Percentiles rank a stretch among this genome's conserved stretches.
Evolutionary conservation across 2,797 vertebrate species (phyloP).

Genomic region (Etheostoma perlongum): DNA sequence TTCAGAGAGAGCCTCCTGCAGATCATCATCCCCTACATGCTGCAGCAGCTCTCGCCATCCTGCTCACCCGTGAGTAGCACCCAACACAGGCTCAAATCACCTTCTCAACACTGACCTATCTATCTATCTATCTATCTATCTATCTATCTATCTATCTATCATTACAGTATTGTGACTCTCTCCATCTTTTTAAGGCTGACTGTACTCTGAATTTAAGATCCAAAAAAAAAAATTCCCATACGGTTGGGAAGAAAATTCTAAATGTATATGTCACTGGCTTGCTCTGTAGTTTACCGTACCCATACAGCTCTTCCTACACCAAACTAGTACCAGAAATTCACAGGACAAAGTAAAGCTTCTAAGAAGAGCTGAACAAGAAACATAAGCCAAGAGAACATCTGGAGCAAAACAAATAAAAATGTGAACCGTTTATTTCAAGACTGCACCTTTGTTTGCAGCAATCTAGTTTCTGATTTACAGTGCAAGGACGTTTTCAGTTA

Average conservation of each 20-base stretch:
- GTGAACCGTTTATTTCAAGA: neutral
- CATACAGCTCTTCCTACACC: too few species aligned
- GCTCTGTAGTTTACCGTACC: too few species aligned
- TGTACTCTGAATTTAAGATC: neutral
- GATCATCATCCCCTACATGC: conserved; percentile 96
- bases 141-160: too few species aligned
- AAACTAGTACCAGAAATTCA: neutral
- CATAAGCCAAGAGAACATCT: neutral
- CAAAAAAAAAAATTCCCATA: too few species aligned
- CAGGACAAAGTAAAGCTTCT: neutral
- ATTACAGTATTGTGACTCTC: neutral
- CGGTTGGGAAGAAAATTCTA: too few species aligned
- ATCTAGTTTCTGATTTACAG: neutral
- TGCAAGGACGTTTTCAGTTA: too few species aligned
- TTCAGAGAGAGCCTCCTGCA: conserved; percentile 97
- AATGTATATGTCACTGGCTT: too few species aligned
- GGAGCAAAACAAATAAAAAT: neutral
- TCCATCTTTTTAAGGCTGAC: neutral
- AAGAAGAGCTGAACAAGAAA: neutral
- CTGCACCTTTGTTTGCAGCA: too few species aligned
- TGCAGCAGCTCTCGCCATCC: conserved; percentile 91
- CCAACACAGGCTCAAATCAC: neutral
- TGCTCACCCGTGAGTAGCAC: conserved; percentile 88
- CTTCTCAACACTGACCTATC: too few species aligned
- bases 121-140: too few species aligned